Conservation (phyloP, 2,888 invertebrate species). For the Drosophila differens region DNA sequence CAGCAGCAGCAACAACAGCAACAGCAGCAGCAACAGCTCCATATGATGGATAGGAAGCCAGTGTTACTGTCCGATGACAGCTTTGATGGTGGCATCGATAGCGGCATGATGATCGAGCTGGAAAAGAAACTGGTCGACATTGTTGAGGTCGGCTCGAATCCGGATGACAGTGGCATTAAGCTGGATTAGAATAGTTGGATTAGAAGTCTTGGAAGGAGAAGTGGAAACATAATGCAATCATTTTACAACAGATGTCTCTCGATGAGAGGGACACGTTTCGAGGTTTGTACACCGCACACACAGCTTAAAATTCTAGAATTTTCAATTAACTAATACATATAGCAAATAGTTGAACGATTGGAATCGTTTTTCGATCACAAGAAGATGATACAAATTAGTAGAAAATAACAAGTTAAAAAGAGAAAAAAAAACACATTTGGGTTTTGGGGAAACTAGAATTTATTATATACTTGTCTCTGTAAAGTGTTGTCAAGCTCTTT, state of each 20-base stretch:
- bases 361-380: conserved; percentile 62
- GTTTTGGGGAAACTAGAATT: conserved; percentile 67
- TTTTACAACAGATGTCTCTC: conserved; percentile 48
- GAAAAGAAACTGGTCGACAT: conserved; percentile 88
- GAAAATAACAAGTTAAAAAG: background rate
- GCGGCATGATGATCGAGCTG: conserved; percentile 88
- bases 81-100: conserved; percentile 86
- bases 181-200: conserved; percentile 63
- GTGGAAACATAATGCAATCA: conserved; percentile 62
- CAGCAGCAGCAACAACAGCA: conserved; percentile 36
- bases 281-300: conserved; percentile 70
- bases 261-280: conserved; percentile 51
- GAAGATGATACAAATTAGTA: conserved; percentile 12
- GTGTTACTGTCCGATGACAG: conserved; percentile 71
- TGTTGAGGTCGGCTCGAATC: conserved; percentile 85
- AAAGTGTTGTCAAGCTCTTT: conserved; percentile 45
- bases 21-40: conserved; percentile 41
- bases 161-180: conserved; percentile 83
- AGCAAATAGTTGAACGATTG: conserved; percentile 54
- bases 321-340: conserved; percentile 42
- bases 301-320: conserved; percentile 70
- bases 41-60: conserved; percentile 56
- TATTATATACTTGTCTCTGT: conserved; percentile 73
- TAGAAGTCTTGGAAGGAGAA: conserved; percentile 11
- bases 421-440: conserved; percentile 48